Evolutionary conservation across 2,113 vertebrate genomes (phyloP).

Genomic region (Thalassarche chlororhynchos): DNA sequence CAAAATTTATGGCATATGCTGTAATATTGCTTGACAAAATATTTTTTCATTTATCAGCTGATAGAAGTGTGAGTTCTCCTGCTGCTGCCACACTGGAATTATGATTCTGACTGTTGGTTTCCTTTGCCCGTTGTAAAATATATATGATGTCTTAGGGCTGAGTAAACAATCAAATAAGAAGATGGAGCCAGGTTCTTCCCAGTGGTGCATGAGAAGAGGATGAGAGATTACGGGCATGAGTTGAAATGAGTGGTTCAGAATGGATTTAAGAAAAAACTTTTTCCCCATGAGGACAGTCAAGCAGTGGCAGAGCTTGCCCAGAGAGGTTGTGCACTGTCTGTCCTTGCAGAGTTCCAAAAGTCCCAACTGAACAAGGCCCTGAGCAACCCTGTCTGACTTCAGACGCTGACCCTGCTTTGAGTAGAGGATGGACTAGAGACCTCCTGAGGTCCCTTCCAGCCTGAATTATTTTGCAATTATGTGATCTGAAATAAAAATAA

Average conservation of each 20-base stretch:
- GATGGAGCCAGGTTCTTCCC: background rate
- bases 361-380: background rate
- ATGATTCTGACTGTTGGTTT: background rate
- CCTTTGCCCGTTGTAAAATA: background rate
- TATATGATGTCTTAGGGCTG: background rate
- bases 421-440: background rate
- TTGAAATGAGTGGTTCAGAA: background rate
- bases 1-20: background rate
- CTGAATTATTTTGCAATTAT: background rate
- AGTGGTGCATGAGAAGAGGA: background rate
- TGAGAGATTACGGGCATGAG: background rate
- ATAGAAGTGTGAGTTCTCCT: background rate
- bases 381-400: background rate
- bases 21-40: background rate
- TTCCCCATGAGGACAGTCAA: background rate
- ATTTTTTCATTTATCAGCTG: background rate
- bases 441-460: background rate
- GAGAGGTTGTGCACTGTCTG: background rate
- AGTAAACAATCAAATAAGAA: background rate
- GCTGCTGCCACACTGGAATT: background rate
- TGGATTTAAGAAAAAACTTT: background rate
- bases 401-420: background rate
- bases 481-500: background rate
- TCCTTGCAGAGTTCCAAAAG: background rate
- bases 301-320: background rate